phyloP scores from a whole-genome alignment of 2,888 invertebrate genomes.

The Troides helena region DNA sequence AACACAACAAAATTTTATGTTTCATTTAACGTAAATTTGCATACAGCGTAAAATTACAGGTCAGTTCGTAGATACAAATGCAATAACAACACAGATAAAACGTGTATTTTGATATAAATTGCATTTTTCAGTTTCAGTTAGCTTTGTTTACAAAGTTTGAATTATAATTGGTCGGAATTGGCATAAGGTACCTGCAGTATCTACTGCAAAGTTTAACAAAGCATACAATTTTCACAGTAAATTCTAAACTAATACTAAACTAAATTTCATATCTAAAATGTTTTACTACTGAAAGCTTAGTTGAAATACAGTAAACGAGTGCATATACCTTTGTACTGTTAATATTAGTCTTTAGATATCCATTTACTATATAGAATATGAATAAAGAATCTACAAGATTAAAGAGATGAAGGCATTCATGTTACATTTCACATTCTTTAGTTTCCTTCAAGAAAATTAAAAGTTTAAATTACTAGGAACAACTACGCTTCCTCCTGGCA shows the following conservation, averaged over 20 bases:
- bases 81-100: neutral
- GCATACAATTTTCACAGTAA: neutral
- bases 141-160: neutral
- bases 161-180: neutral
- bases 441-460: no score
- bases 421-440: no score
- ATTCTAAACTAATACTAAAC: neutral
- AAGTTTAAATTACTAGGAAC: no score
- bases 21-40: neutral
- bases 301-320: neutral
- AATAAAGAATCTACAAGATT: no score
- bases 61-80: neutral
- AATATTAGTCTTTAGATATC: no score
- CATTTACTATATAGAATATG: no score
- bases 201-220: neutral
- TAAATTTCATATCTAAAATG: neutral
- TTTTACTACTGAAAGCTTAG: neutral
- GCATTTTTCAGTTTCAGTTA: neutral
- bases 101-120: constrained; percentile 1
- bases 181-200: neutral
- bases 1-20: neutral
- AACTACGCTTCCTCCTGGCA: no score
- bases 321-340: no score
- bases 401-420: no score
- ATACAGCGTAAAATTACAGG: neutral